Percentiles rank a stretch among this genome's conserved stretches.
phyloP scores from a whole-genome alignment of 2,888 invertebrate species.

The Hydraecia micacea region DNA sequence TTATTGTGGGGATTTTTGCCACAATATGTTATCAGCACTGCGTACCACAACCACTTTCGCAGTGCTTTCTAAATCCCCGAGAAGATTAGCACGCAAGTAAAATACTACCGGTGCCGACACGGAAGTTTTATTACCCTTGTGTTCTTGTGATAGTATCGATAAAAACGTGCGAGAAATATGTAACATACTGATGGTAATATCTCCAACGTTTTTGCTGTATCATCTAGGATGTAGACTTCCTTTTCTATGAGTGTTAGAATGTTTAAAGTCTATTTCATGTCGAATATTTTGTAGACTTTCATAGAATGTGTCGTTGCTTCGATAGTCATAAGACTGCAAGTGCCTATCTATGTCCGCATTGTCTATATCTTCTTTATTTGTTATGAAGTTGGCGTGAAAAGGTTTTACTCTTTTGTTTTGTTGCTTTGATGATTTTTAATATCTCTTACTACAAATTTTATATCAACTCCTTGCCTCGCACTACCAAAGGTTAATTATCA shows the following conservation, averaged over 20 bases:
- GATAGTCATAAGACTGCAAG: not conserved
- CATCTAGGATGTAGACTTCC: slow-evolving; percentile 51
- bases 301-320: not conserved
- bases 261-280: slow-evolving; percentile 2
- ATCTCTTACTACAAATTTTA: not conserved
- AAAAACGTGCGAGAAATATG: slow-evolving; percentile 58
- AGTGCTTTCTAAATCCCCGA: slow-evolving; percentile 83
- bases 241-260: slow-evolving; percentile 11
- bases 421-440: not conserved
- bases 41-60: slow-evolving; percentile 79
- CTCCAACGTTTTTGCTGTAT: slow-evolving; percentile 29
- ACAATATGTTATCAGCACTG: slow-evolving; percentile 80
- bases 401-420: not conserved
- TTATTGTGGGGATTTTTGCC: slow-evolving; percentile 83
- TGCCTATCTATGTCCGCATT: not conserved
- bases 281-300: not conserved
- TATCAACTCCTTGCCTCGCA: not conserved
- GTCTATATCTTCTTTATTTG: not conserved
- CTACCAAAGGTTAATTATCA: not conserved
- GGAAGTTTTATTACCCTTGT: slow-evolving; percentile 67
- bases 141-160: slow-evolving; percentile 59
- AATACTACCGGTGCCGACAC: slow-evolving; percentile 67
- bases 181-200: slow-evolving; percentile 53
- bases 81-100: slow-evolving; percentile 80
- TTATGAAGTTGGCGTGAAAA: slow-evolving; percentile 13